A percentile compares a stretch with the other conserved stretches of the same genome.
phyloP scores from a whole-genome alignment of 2,113 vertebrate species.

The Oplegnathus fasciatus region DNA sequence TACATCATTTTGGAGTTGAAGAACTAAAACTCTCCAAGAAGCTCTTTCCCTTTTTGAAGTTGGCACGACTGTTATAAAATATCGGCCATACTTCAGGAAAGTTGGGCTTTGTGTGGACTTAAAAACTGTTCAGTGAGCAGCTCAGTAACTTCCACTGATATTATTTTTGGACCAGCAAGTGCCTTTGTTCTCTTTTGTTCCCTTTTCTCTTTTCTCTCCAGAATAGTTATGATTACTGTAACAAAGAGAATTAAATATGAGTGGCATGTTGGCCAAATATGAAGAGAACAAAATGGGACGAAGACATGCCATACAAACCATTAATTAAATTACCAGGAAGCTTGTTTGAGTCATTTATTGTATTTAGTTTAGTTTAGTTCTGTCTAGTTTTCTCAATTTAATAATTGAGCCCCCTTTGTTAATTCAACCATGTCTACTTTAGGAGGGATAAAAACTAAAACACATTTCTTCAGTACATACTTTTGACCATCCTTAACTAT shows the following conservation, averaged over 20 bases:
- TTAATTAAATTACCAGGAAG: slow-evolving; percentile 61
- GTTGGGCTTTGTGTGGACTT: slow-evolving; percentile 32
- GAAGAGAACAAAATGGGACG: slow-evolving; percentile 54
- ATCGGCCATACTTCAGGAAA: not conserved
- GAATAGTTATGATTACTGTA: slow-evolving; percentile 46
- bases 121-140: slow-evolving; percentile 28
- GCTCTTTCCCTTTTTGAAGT: slow-evolving; percentile 11
- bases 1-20: slow-evolving; percentile 5
- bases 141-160: slow-evolving; percentile 33
- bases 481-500: slow-evolving; percentile 6
- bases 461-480: not conserved
- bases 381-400: slow-evolving; percentile 17
- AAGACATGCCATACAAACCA: slow-evolving; percentile 45
- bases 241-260: slow-evolving; percentile 73
- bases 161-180: slow-evolving; percentile 61
- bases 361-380: slow-evolving; percentile 26
- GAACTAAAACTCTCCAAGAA: not conserved
- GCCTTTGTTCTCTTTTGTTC: slow-evolving; percentile 57
- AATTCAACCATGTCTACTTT: slow-evolving; percentile 5
- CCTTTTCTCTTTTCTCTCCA: slow-evolving; percentile 37
- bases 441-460: not conserved
- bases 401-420: slow-evolving; percentile 19
- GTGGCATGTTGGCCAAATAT: slow-evolving; percentile 65
- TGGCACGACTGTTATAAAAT: not conserved
- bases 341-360: slow-evolving; percentile 42